These are phyloP conservation scores for Parus major DNA, from an alignment of 2,113 vertebrate species.

Conservation along the genomic window DNA sequence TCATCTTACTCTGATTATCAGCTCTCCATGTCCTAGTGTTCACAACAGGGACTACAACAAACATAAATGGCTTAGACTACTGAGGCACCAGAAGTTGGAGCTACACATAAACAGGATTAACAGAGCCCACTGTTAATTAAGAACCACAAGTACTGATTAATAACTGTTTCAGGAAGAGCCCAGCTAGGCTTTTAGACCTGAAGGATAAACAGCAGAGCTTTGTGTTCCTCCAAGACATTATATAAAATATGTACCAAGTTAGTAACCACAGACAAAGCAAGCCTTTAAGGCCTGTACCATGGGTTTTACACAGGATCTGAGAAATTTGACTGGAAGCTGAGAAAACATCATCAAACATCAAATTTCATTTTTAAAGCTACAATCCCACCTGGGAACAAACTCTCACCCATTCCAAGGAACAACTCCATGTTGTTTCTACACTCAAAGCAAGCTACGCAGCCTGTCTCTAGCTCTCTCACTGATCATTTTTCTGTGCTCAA, in stretches of 20 bases:
- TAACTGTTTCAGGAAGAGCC: neutral
- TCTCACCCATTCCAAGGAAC: neutral
- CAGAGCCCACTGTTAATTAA: fast-evolving
- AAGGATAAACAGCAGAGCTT: neutral
- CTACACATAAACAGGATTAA: neutral
- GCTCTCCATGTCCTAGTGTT: fast-evolving
- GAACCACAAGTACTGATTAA: neutral
- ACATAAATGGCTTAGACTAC: neutral
- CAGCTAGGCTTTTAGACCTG: neutral
- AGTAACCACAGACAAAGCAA: neutral
- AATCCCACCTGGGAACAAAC: neutral
- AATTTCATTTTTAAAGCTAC: neutral
- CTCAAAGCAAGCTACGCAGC: neutral
- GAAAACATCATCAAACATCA: neutral
- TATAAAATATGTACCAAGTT: neutral
- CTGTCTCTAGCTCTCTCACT: neutral
- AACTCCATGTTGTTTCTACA: neutral
- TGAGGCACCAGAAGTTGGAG: neutral
- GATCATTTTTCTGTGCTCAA: neutral
- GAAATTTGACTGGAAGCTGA: neutral
- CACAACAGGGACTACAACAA: neutral
- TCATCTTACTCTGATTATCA: neutral
- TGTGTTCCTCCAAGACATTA: neutral
- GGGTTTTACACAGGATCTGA: neutral
- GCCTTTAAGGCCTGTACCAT: neutral